phyloP scores from a whole-genome alignment of 2,797 vertebrate genomes.

The Anabacerthia variegaticeps region DNA sequence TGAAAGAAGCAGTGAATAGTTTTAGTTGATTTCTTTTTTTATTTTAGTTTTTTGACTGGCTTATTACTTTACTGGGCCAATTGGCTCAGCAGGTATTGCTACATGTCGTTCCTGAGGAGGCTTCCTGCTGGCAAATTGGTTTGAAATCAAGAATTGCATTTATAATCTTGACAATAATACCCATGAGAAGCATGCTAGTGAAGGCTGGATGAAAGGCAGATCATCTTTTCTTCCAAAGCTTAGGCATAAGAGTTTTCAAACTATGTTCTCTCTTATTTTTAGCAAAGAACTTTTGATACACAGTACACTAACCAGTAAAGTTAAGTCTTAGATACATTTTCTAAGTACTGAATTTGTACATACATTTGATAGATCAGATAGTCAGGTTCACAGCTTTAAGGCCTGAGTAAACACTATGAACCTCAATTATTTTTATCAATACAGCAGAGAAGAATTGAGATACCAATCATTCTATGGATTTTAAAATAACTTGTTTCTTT shows the following conservation, averaged over 20 bases:
- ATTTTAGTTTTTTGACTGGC: not conserved
- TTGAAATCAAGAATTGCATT: constrained; percentile 51
- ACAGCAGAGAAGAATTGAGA: not conserved
- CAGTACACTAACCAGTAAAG: not conserved
- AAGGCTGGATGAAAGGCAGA: constrained; percentile 52
- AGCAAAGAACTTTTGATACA: not conserved
- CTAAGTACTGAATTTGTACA: not conserved
- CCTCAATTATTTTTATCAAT: not conserved
- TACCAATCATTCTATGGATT: not conserved
- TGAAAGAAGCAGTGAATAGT: not conserved
- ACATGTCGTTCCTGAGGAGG: not conserved
- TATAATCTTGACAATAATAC: constrained; percentile 53
- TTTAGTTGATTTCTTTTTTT: not conserved
- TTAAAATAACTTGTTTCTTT: not conserved
- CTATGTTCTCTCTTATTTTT: not conserved
- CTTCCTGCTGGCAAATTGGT: constrained; percentile 56
- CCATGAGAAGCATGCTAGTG: constrained; percentile 1
- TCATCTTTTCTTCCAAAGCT: constrained; percentile 10
- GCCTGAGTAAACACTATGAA: not conserved
- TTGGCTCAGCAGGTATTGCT: constrained; percentile 38
- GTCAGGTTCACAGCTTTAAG: not conserved
- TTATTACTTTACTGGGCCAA: not conserved
- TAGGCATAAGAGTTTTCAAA: constrained; percentile 1
- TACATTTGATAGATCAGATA: not conserved
- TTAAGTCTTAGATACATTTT: not conserved